These are phyloP conservation scores for Hoplias malabaricus DNA, from an alignment of 2,113 vertebrate species.

Conservation along the genomic window DNA sequence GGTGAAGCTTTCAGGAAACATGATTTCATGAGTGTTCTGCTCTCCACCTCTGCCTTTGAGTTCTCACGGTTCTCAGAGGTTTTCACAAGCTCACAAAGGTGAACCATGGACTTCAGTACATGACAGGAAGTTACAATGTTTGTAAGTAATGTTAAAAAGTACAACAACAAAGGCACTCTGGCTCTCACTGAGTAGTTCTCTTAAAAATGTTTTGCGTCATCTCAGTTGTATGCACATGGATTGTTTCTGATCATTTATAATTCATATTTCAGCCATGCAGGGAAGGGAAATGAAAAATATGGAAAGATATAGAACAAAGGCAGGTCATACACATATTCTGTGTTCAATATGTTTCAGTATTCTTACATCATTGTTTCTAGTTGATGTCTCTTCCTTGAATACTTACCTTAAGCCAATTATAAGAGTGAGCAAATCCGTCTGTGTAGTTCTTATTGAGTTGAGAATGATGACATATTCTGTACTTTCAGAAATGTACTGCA, in stretches of 20 bases:
- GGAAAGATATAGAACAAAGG: neutral
- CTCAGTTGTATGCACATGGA: neutral
- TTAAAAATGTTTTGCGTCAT: neutral
- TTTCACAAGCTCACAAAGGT: neutral
- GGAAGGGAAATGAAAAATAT: too few relatives aligned
- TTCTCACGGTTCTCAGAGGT: conserved; percentile 6
- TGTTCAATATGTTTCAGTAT: neutral
- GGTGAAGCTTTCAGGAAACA: conserved; percentile 21
- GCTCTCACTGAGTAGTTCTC: neutral
- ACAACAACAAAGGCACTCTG: neutral
- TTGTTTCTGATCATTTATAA: neutral
- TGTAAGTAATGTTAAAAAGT: neutral
- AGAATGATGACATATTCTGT: neutral
- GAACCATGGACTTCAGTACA: neutral
- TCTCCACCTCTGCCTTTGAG: conserved; percentile 18
- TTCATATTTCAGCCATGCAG: neutral
- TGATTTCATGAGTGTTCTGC: conserved; percentile 2
- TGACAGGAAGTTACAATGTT: neutral
- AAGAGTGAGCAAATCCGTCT: neutral
- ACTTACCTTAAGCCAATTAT: neutral
- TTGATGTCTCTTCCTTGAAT: neutral
- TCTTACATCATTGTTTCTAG: neutral
- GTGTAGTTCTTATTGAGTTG: neutral
- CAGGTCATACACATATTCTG: neutral
- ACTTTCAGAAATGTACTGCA: neutral